Evolutionary conservation across 1,140 invertebrate genomes (phyloP).

Genomic region (Colletes latitarsis): DNA sequence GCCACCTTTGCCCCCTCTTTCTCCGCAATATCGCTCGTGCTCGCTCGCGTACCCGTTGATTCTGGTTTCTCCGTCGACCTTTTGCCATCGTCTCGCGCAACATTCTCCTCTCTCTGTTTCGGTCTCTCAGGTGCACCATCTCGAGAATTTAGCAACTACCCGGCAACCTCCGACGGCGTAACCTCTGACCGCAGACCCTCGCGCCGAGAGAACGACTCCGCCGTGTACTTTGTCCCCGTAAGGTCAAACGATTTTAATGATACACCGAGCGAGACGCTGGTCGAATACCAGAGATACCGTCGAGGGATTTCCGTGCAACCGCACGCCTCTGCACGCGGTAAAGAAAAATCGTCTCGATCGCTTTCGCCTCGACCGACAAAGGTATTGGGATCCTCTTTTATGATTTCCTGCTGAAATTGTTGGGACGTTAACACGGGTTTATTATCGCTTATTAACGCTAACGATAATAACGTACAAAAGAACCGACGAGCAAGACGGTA

Average conservation of each 20-base stretch:
- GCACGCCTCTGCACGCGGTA: background rate
- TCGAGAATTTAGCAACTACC: conserved; percentile 56
- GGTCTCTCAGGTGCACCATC: conserved; percentile 32
- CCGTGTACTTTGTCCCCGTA: conserved; percentile 45
- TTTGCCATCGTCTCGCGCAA: background rate
- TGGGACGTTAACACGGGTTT: too few species aligned
- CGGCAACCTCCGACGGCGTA: conserved; percentile 14
- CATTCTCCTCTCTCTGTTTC: conserved; percentile 4
- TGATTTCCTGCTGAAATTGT: too few species aligned
- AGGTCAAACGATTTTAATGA: conserved; percentile 52
- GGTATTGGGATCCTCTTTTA: background rate
- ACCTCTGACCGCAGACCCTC: conserved; percentile 45
- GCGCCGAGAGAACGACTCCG: conserved; percentile 30
- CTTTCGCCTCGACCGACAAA: background rate
- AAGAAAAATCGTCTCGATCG: background rate
- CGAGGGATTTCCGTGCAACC: background rate
- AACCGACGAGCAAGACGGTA: too few species aligned
- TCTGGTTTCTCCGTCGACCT: background rate
- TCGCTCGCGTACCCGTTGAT: conserved; percentile 16
- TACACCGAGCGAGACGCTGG: background rate
- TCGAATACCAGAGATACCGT: conserved; percentile 11
- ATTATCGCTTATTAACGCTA: too few species aligned
- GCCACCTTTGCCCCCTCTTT: conserved; percentile 68
- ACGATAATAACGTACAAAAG: too few species aligned
- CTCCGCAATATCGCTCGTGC: conserved; percentile 56